These are phyloP conservation scores for Aporophyla lueneburgensis DNA, from an alignment of 2,888 invertebrate genomes.

Conservation along the genomic window DNA sequence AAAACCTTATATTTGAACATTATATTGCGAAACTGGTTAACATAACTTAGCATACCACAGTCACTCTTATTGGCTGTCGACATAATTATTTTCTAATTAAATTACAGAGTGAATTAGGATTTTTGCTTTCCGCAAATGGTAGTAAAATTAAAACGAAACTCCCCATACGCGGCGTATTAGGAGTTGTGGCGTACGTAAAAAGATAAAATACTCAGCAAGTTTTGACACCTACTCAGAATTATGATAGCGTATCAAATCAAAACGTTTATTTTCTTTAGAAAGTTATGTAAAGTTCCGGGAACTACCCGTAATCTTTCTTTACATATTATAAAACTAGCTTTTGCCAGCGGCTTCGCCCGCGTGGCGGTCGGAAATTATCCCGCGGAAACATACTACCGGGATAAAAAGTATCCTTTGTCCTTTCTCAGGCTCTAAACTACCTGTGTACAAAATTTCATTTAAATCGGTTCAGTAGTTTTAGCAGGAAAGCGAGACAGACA, in stretches of 20 bases:
- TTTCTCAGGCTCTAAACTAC: too few species aligned
- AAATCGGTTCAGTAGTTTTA: too few species aligned
- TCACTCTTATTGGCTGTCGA: neutral
- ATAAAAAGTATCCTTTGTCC: too few species aligned
- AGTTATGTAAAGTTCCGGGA: neutral
- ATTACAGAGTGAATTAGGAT: neutral
- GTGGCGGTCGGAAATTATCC: too few species aligned
- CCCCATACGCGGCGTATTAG: neutral
- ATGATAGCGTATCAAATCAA: neutral
- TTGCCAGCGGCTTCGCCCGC: too few species aligned
- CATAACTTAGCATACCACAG: neutral
- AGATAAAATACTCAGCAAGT: conserved; percentile 1
- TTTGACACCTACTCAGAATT: neutral
- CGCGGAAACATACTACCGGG: too few species aligned
- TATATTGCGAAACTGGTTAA: conserved; percentile 5
- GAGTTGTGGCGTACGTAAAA: too few species aligned
- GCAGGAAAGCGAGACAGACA: too few species aligned
- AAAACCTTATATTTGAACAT: conserved; percentile 5
- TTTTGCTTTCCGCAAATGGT: neutral
- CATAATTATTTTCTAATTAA: neutral
- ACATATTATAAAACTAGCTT: too few species aligned
- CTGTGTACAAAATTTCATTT: too few species aligned
- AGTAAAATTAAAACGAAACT: neutral
- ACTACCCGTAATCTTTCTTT: neutral
- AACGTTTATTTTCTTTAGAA: conserved; percentile 4